Conservation (phyloP, 2,113 vertebrate species). For the Indri indri region DNA sequence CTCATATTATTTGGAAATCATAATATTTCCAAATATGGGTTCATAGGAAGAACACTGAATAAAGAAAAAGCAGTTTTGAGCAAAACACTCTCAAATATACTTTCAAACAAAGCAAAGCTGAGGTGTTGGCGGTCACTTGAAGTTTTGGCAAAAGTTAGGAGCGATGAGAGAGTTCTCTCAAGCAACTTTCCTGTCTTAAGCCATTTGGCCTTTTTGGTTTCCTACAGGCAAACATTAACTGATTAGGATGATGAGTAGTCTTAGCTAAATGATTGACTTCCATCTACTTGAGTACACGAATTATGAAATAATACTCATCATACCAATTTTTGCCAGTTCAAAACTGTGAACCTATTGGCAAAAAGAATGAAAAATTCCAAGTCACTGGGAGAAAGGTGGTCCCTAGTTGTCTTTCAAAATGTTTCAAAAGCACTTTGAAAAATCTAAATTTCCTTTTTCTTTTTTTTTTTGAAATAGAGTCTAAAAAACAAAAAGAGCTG, state of each 20-base stretch:
- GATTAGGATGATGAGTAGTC: neutral
- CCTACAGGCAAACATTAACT: neutral
- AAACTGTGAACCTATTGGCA: constrained; percentile 21
- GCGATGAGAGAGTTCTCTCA: neutral
- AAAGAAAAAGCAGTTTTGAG: neutral
- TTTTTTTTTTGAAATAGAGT: neutral
- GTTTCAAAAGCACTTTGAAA: neutral
- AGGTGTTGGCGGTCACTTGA: neutral
- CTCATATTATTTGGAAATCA: no score
- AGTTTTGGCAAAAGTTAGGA: neutral
- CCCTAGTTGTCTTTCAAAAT: neutral
- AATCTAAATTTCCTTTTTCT: neutral
- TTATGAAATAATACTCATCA: constrained; percentile 19
- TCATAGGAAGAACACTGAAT: neutral
- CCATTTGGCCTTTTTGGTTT: neutral
- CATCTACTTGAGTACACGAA: neutral
- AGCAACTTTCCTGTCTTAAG: neutral
- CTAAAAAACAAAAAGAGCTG: no score
- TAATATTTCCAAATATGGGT: neutral
- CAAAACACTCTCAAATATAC: neutral
- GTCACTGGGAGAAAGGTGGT: neutral
- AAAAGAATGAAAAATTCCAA: neutral
- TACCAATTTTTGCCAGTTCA: neutral
- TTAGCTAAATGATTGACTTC: neutral
- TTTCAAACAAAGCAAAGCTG: neutral